Evolutionary conservation across 2,113 vertebrate species (phyloP).

Genomic region (Upupa epops): DNA sequence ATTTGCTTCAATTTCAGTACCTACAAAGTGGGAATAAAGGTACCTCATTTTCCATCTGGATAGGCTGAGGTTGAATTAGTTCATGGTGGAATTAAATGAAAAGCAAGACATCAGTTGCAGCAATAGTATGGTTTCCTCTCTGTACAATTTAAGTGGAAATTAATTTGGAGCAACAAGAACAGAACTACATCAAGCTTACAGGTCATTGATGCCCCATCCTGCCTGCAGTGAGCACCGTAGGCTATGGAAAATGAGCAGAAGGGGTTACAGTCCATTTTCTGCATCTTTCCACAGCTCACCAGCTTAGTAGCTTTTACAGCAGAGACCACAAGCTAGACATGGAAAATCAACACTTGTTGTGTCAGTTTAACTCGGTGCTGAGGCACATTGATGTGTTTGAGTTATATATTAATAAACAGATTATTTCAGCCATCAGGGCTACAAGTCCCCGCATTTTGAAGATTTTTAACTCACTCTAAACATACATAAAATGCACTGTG

Average conservation of each 20-base stretch:
- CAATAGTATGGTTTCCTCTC: not conserved
- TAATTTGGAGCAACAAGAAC: constrained; percentile 16
- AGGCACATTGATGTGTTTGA: constrained; percentile 46
- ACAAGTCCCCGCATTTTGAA: constrained; percentile 32
- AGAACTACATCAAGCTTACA: constrained; percentile 4
- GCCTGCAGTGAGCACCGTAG: not conserved
- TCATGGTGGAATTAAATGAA: constrained; percentile 24
- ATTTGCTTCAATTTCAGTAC: constrained; percentile 23
- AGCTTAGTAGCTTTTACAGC: constrained; percentile 46
- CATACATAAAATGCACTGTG: not conserved
- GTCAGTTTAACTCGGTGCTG: constrained; percentile 50
- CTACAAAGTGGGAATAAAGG: constrained; percentile 28
- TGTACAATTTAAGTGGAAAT: constrained; percentile 33
- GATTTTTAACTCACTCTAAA: constrained; percentile 21
- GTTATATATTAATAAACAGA: constrained; percentile 62
- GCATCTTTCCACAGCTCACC: constrained; percentile 39
- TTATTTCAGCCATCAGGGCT: constrained; percentile 34
- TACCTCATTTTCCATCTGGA: constrained; percentile 3
- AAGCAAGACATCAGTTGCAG: not conserved
- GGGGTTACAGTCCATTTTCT: constrained; percentile 42
- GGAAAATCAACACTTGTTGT: constrained; percentile 60
- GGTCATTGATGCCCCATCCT: constrained; percentile 12
- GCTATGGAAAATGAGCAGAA: constrained; percentile 10
- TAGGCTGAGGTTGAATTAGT: constrained; percentile 36
- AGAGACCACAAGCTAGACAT: constrained; percentile 45